phyloP scores from a whole-genome alignment of 2,113 vertebrate genomes.

The Mugil cephalus region DNA sequence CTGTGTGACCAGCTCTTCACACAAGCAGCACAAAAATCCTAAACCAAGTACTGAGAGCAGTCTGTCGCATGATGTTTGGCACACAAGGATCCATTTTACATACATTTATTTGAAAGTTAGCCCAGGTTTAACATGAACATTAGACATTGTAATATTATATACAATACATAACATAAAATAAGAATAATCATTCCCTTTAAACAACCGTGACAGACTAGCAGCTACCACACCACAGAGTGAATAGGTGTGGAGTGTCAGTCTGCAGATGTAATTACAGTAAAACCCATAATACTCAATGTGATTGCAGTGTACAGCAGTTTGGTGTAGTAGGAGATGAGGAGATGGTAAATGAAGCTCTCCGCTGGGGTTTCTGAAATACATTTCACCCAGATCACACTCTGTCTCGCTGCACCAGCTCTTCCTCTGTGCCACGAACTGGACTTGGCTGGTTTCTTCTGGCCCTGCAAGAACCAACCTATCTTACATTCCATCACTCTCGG shows the following conservation, averaged over 20 bases:
- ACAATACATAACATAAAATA: too few species aligned
- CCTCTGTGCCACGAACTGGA: slow-evolving; percentile 6
- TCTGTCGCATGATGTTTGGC: too few species aligned
- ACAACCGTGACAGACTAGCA: not conserved
- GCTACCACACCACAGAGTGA: not conserved
- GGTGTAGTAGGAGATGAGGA: not conserved
- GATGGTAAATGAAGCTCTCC: slow-evolving; percentile 27
- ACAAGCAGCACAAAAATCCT: too few species aligned
- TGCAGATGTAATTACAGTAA: slow-evolving; percentile 19
- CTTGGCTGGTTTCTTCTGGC: slow-evolving; percentile 34
- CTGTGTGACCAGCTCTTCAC: too few species aligned
- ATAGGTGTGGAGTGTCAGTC: slow-evolving; percentile 19
- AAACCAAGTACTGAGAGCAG: too few species aligned
- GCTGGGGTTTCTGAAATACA: slow-evolving; percentile 10
- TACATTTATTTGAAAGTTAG: too few species aligned
- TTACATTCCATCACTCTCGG: slow-evolving; percentile 55
- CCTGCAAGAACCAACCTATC: slow-evolving; percentile 17
- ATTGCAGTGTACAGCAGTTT: slow-evolving; percentile 1
- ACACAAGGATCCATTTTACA: too few species aligned
- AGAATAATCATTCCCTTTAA: too few species aligned
- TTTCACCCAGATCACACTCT: slow-evolving; percentile 13
- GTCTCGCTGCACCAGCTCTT: slow-evolving; percentile 28
- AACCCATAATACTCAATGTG: slow-evolving; percentile 23
- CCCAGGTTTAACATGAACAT: too few species aligned
- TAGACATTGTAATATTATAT: too few species aligned